Base-by-base conservation (phyloP, 2,888 invertebrate species). In the Hydroisotoma schaefferi region DNA sequence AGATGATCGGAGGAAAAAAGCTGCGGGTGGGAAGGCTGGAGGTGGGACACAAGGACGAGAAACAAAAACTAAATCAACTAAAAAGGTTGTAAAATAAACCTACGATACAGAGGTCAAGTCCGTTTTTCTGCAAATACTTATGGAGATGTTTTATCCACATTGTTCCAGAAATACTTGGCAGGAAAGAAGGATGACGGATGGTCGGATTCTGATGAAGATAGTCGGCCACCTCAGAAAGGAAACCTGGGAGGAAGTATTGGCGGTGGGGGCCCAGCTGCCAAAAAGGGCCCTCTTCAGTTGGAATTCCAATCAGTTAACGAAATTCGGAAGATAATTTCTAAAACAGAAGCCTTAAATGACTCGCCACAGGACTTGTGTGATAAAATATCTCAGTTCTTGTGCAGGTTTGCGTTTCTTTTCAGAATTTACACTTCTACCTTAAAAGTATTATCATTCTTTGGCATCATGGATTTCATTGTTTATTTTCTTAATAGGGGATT, bases 21-120 rank as follows among this genome's bases (percentile, higher is more conserved):
- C 93, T 1, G 80, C 87, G 4, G 84, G 85, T 26, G 92, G 92
- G 1, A 94, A 94, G 81, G 86, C 86, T 51, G 94, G 94, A 15
- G 94, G 94, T 18, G 94, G 94, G 1, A 84, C 87, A 12, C 94
- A 94, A 74, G 95, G 95, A 0, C 82, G 95, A 38, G 95, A 97
- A 81, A 93, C 93, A 0, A 95, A 94, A 80, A 94, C 92, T 0
- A 94, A 92, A 76, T 88, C 93, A 2, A 88, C 88, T 0, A 95
- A 95, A 75, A 95, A 93, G 78, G 81, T 70, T 25, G n/a, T n/a
- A n/a, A n/a, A n/a, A n/a, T n/a, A n/a, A 10, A n/a, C 23, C 10
- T 8, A 25, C 23, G 47, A 6, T 23, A 47, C 12, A 25, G 8
- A 4, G 10, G 6, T 22, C 8, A 26, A 8, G 6, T 10, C 8